phyloP scores from a whole-genome alignment of 1,140 invertebrate species.

The Sarcophaga bullata region DNA sequence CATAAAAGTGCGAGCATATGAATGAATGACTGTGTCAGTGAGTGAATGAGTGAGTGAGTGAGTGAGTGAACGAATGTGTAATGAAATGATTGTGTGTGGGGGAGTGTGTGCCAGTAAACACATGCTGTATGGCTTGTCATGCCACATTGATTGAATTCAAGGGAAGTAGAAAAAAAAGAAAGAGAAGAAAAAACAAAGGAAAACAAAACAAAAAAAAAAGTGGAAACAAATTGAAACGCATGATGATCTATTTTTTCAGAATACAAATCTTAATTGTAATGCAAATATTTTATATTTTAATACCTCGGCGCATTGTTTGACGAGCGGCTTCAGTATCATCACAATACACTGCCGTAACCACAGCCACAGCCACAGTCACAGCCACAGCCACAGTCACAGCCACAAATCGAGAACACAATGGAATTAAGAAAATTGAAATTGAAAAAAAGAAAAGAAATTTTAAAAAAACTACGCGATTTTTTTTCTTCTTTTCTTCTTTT shows the following conservation, averaged over 20 bases:
- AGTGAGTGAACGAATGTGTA: too few species aligned
- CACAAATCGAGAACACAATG: too few species aligned
- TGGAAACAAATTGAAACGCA: not conserved
- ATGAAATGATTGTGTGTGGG: not conserved
- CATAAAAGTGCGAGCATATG: constrained; percentile 1
- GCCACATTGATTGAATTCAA: constrained; percentile 13
- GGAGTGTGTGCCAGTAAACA: not conserved
- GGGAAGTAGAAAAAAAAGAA: not conserved
- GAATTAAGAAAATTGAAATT: too few species aligned
- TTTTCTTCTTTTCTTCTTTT: too few species aligned
- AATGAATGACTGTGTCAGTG: not conserved
- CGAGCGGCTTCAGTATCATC: too few species aligned
- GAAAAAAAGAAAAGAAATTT: too few species aligned
- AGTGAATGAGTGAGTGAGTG: not conserved
- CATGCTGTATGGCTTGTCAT: not conserved
- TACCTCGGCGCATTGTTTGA: not conserved
- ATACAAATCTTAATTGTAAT: constrained; percentile 27
- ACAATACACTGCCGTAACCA: too few species aligned
- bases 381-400: too few species aligned
- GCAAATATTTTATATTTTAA: constrained; percentile 11
- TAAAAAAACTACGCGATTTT: too few species aligned
- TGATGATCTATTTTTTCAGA: constrained; percentile 15
- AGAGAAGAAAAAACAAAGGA: not conserved
- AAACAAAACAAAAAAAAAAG: not conserved
- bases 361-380: too few species aligned